Conservation (phyloP, 2,113 vertebrate genomes). For the Heterotis niloticus region DNA sequence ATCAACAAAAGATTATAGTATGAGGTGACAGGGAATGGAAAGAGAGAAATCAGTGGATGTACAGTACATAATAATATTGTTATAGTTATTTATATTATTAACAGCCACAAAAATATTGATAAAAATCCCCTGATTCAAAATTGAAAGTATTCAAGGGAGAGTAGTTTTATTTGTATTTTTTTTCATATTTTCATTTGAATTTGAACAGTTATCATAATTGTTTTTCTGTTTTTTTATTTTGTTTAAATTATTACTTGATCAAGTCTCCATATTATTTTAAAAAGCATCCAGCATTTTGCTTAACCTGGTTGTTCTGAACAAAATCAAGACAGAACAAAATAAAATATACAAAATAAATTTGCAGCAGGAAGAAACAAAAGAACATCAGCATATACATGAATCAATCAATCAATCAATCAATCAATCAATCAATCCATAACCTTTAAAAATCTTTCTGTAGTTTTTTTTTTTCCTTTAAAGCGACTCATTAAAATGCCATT, state of each 20-base stretch:
- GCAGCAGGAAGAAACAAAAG: slow-evolving; percentile 37
- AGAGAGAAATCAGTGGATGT: slow-evolving; percentile 67
- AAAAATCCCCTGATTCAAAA: slow-evolving; percentile 66
- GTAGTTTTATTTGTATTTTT: slow-evolving; percentile 36
- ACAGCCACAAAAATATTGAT: slow-evolving; percentile 73
- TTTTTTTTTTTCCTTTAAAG: slow-evolving; percentile 31
- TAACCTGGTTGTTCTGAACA: slow-evolving; percentile 72
- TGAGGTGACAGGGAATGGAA: slow-evolving; percentile 70
- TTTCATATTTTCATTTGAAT: slow-evolving; percentile 39
- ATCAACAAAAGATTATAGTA: slow-evolving; percentile 73
- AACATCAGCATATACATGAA: slow-evolving; percentile 56
- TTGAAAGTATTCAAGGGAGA: slow-evolving; percentile 65
- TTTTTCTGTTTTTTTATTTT: slow-evolving; percentile 30
- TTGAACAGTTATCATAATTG: slow-evolving; percentile 55
- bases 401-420: slow-evolving; percentile 27
- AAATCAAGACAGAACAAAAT: slow-evolving; percentile 47
- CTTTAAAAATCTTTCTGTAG: slow-evolving; percentile 43
- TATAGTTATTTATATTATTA: slow-evolving; percentile 56
- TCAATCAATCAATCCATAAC: slow-evolving; percentile 30
- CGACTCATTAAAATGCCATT: slow-evolving; percentile 61
- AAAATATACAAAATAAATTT: slow-evolving; percentile 33
- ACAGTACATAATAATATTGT: slow-evolving; percentile 71
- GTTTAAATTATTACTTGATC: slow-evolving; percentile 63
- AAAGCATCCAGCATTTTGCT: slow-evolving; percentile 76
- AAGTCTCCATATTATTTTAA: slow-evolving; percentile 65